Base-by-base conservation (phyloP, 2,888 invertebrate genomes). In the Agelastica alni region DNA sequence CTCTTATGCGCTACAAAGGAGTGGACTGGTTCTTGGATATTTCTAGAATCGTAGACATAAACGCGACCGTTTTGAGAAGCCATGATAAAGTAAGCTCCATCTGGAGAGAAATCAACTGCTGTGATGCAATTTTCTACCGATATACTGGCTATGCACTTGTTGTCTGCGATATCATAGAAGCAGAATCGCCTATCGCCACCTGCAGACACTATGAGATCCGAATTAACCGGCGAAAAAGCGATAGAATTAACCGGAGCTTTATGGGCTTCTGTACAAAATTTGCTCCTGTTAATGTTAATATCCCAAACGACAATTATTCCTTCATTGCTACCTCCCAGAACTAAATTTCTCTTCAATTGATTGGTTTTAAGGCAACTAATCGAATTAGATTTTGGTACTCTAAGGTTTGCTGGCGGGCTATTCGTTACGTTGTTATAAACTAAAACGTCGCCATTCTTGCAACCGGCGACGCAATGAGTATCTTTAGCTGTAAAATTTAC, bases 161-260 rank as follows among this genome's bases (percentile, higher is more conserved):
- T 80, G 56, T 53, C 78, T 72, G 61, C 78, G 12, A 81, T 72
- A 70, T 85, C 84, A 66, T 81, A 83, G 2, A 83, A 79, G 71
- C 80, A 78, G 70, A 83, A 79, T 42, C 79, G 76, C 64, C 82
- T 80, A 68, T 85, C 84, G 61, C 78, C 78, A 0, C 84, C 83
- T 63, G 80, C 75, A 1, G 83, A 81, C 3, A 83, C 67, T 70
- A 84, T 72, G 1, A 84, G 78, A 70, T 83, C 82, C 57, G 77
- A 75, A 62, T 82, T 82, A 6, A 81, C 75, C 0, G 81, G 78
- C 0, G 83, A 83, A 70, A 79, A 84, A 22, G 78, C 74, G 52
- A 83, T 75, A 60, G 81, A 81, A 60, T 81, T 82, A n/a, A 84
- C 80, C 1, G 82, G 81, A 2, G 83, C 81, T 12, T 80, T 79